Conservation (phyloP, 2,113 vertebrate genomes). For the Gambusia affinis region DNA sequence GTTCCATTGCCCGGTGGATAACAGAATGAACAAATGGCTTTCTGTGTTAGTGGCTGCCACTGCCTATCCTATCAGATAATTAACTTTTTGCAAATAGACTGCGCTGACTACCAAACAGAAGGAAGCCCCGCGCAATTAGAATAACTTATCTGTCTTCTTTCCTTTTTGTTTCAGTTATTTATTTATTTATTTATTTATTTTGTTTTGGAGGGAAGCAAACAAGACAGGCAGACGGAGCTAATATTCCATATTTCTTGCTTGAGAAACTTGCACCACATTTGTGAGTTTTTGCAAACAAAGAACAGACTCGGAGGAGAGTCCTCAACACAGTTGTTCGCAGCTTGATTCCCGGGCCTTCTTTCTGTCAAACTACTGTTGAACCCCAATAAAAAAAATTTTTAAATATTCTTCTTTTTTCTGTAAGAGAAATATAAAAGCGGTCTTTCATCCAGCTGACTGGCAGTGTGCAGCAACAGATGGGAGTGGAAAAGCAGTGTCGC, state of each 20-base stretch:
- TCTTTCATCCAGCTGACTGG: neutral
- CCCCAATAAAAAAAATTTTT: too few species aligned
- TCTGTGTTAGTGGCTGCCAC: slow-evolving; percentile 80
- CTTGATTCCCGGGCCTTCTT: too few species aligned
- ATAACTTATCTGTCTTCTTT: slow-evolving; percentile 75
- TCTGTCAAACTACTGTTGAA: too few species aligned
- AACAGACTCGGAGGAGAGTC: neutral
- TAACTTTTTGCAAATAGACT: slow-evolving; percentile 86
- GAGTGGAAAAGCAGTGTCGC: too few species aligned
- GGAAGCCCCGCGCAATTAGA: slow-evolving; percentile 74
- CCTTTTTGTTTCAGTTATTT: slow-evolving; percentile 11
- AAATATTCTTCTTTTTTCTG: too few species aligned
- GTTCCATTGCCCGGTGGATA: slow-evolving; percentile 79
- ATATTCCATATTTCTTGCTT: slow-evolving; percentile 62
- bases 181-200: neutral
- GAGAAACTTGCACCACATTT: slow-evolving; percentile 26
- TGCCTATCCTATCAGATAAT: slow-evolving; percentile 88
- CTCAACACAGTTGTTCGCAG: too few species aligned
- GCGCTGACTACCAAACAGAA: slow-evolving; percentile 68
- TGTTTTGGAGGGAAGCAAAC: slow-evolving; percentile 61
- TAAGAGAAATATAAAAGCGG: too few species aligned
- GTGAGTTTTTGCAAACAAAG: slow-evolving; percentile 47
- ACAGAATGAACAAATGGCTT: slow-evolving; percentile 80
- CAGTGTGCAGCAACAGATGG: neutral
- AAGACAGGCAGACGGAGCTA: slow-evolving; percentile 68